Base-by-base conservation (phyloP, 1,140 invertebrate species). In the Potamilus streckersoni region DNA sequence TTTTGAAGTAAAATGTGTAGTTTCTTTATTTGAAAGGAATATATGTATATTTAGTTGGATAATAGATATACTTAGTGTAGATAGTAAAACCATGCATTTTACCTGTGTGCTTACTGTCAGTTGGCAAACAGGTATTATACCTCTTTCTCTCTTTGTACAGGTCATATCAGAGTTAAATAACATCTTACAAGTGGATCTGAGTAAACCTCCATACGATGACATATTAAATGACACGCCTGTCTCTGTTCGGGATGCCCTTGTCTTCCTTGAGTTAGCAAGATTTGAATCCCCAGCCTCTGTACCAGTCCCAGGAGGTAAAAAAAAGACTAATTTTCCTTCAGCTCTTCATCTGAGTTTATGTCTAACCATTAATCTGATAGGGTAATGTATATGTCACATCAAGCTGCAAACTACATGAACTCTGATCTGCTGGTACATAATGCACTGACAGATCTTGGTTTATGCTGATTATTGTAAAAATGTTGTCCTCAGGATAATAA, bases 201-300 rank as follows among this genome's bases (percentile, higher is more conserved):
- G 82, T 69, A 82, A 83, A 62, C 77, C 81, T 13, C 79, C 84
- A 20, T 72, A 74, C 69, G 75, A 75, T 55, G 78, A 85, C 14
- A 84, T 87, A 20, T 20, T 75, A n/a, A 85, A 85, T 61, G 84
- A 89, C 73, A 67, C 80, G 2, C 83, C 88, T 8, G 80, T 89
- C 69, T 91, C 89, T 14, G 80, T 92, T 31, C 81, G 87, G 12
- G 90, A 91, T 71, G 85, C 84, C n/a, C 80, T 86, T 16, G 80
- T 86, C 2, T 86, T 86, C 68, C 62, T 85, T 58, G 81, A 84
- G 55, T 64, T 79, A 31, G 83, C 83, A 17, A 76, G 66, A 23
- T 79, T 83, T 49, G 70, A 70, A n/a, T 79, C 79, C 11, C 65
- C 72, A 3, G 68, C 66, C 66, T 72, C 69, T 38, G 38, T 77